Evolutionary conservation across 2,888 invertebrate species (phyloP).

Genomic region (Dendrolimus houi): DNA sequence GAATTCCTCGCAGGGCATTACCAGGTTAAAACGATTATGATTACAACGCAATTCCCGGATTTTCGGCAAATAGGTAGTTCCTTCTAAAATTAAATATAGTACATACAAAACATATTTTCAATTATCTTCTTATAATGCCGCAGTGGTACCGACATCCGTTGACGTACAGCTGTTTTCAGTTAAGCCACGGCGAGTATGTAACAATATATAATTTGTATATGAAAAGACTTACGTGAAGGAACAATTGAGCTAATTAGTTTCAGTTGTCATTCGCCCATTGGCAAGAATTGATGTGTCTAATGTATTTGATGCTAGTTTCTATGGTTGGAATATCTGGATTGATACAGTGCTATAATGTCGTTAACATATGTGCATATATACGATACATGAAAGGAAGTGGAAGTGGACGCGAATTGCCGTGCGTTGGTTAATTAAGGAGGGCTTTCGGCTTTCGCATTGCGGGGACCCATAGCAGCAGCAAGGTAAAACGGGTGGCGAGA

Average conservation of each 20-base stretch:
- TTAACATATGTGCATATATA: not conserved
- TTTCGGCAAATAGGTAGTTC: no score
- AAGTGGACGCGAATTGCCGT: slow-evolving; percentile 36
- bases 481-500: slow-evolving; percentile 71
- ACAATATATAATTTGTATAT: slow-evolving; percentile 50
- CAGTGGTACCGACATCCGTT: slow-evolving; percentile 51
- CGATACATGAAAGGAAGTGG: slow-evolving; percentile 6
- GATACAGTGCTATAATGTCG: slow-evolving; percentile 9
- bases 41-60: no score
- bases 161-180: slow-evolving; percentile 64
- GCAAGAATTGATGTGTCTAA: slow-evolving; percentile 7
- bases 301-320: slow-evolving; percentile 1
- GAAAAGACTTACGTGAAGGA: slow-evolving; percentile 30
- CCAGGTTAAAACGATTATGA: no score
- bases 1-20: no score
- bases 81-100: slow-evolving; percentile 1
- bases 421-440: slow-evolving; percentile 32
- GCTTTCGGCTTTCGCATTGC: slow-evolving; percentile 59
- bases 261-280: slow-evolving; percentile 16
- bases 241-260: slow-evolving; percentile 34
- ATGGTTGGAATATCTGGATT: not conserved
- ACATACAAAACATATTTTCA: slow-evolving; percentile 42
- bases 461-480: slow-evolving; percentile 67
- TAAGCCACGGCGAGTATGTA: slow-evolving; percentile 40
- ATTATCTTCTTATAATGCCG: slow-evolving; percentile 53